These are phyloP conservation scores for Synergus itoensis DNA, from an alignment of 2,888 invertebrate genomes.

Conservation along the genomic window DNA sequence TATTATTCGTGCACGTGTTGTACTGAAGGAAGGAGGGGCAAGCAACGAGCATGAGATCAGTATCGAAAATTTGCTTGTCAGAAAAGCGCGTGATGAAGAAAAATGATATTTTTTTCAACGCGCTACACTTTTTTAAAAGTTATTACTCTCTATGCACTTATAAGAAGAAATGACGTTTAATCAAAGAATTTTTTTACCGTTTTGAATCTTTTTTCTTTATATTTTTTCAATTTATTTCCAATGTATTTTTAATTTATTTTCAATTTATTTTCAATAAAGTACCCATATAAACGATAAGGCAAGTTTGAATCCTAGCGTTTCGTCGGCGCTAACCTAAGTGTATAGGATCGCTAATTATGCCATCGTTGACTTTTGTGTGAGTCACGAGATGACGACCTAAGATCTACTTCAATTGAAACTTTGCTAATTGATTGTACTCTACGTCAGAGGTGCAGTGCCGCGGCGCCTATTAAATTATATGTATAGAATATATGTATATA, in stretches of 20 bases:
- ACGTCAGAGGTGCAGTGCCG: conserved; percentile 71
- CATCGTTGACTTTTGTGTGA: conserved; percentile 14
- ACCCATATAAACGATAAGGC: conserved; percentile 46
- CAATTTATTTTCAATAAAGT: neutral
- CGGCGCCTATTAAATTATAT: conserved; percentile 52
- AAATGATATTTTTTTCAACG: neutral
- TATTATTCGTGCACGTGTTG: neutral
- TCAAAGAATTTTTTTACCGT: neutral
- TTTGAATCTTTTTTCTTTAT: neutral
- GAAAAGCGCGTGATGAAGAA: conserved; percentile 9
- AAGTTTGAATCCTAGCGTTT: conserved; percentile 48
- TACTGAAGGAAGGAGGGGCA: conserved; percentile 47
- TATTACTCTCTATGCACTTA: neutral
- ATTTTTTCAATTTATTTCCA: neutral
- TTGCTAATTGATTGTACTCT: conserved; percentile 75
- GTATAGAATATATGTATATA: conserved; percentile 42
- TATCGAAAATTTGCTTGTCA: conserved; percentile 45
- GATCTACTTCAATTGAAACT: conserved; percentile 70
- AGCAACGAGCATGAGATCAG: conserved; percentile 54
- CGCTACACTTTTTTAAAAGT: conserved; percentile 44
- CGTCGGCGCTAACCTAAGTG: conserved; percentile 26
- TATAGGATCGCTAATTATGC: conserved; percentile 45
- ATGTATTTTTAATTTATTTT: neutral
- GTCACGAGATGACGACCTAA: conserved; percentile 47
- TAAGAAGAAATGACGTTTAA: neutral